Evolutionary conservation across 1,140 invertebrate genomes (phyloP).

Genomic region (Samia ricini): DNA sequence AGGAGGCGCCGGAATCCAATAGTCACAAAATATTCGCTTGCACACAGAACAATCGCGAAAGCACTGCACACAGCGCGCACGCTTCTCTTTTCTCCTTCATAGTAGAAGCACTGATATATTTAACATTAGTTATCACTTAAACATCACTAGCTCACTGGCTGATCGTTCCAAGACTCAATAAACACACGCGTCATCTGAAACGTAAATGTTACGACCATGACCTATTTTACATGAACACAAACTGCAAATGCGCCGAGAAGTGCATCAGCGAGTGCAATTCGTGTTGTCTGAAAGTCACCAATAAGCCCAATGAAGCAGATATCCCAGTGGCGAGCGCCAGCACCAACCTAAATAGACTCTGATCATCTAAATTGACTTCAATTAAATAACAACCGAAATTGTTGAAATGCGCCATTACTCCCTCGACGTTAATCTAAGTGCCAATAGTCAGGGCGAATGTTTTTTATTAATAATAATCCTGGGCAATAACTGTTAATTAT

Average conservation of each 20-base stretch:
- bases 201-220: constrained; percentile 26
- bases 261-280: constrained; percentile 74
- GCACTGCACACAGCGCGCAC: constrained; percentile 1
- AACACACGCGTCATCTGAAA: neutral
- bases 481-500: constrained; percentile 70
- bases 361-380: constrained; percentile 78
- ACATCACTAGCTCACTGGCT: neutral
- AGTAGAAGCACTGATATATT: neutral
- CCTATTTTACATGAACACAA: constrained; percentile 36
- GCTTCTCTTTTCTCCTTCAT: constrained; percentile 8
- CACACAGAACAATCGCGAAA: constrained; percentile 4
- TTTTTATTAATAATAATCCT: constrained; percentile 76
- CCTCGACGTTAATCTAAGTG: constrained; percentile 76
- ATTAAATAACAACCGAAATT: constrained; percentile 78
- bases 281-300: constrained; percentile 77
- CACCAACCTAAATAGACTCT: constrained; percentile 78
- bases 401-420: constrained; percentile 77
- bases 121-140: neutral
- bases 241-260: constrained; percentile 62
- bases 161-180: neutral
- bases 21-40: constrained; percentile 7
- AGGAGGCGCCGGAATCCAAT: constrained; percentile 9
- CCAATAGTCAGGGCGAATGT: constrained; percentile 76
- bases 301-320: constrained; percentile 77
- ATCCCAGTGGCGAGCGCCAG: constrained; percentile 73